Conservation (phyloP, 2,113 vertebrate genomes). For the Python bivittatus region DNA sequence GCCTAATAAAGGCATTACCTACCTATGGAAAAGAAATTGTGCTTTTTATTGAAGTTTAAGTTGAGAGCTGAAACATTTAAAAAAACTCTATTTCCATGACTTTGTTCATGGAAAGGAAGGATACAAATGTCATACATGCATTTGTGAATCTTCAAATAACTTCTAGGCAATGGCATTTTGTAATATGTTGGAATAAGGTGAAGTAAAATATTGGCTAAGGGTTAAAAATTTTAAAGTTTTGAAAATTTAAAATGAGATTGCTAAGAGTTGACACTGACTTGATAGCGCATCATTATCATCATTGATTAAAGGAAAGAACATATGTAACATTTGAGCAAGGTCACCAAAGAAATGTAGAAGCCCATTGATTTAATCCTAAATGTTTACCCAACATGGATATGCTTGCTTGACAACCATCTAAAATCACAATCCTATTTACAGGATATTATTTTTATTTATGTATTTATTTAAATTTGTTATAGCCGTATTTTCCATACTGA, state of each 20-base stretch:
- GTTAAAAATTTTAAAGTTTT: too few relatives aligned
- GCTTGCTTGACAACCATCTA: background rate
- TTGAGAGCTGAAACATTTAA: background rate
- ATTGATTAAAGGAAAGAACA: too few relatives aligned
- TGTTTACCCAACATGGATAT: background rate
- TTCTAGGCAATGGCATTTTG: too few relatives aligned
- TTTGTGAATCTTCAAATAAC: too few relatives aligned
- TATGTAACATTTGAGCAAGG: background rate
- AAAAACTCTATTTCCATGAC: background rate
- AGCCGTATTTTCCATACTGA: background rate
- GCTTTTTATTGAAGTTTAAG: background rate
- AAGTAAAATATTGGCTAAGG: too few relatives aligned
- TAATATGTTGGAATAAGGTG: too few relatives aligned
- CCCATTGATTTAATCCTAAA: background rate
- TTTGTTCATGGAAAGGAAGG: background rate
- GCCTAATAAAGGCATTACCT: background rate
- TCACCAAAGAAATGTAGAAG: background rate
- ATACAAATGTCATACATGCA: background rate
- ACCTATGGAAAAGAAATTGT: too few relatives aligned
- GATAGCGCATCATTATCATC: too few relatives aligned
- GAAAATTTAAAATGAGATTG: too few relatives aligned
- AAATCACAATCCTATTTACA: background rate
- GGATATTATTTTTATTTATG: background rate
- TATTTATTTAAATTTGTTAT: background rate
- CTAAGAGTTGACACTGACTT: too few relatives aligned